Evolutionary conservation across 2,113 vertebrate genomes (phyloP), one percentile per base, ranked within the genome.

Genomic region (Colossoma macropomum): DNA sequence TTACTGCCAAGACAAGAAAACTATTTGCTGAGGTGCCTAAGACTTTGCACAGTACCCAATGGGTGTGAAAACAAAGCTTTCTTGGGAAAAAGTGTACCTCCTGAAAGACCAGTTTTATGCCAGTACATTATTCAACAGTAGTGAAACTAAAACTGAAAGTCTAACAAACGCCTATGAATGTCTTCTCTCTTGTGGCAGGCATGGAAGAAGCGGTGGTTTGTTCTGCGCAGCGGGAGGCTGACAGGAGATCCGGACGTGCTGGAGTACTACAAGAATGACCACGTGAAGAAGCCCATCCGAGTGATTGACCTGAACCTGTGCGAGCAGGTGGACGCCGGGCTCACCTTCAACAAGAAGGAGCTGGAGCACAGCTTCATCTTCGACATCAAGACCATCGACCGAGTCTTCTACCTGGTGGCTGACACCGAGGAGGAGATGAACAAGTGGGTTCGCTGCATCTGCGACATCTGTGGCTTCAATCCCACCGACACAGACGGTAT

Each of bases 191-290:
- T 79, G 81, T 88, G 89, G n/a, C 92, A 99, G 98, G 98, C 98
- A 91, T 99, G 98, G 98, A 99, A 99, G 94, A 98, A 98, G 91
- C 95, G 98, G 89, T 99, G 98, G 98, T 99, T 99, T 91, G 92
- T 99, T 84, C 95, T 99, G 82, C 97, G 98, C 92, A 98, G 97
- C 0, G 98, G 98, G 82, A 97, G 97, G 90, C 88, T 99, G 91
- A 97, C 98, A 0, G 98, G 98, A 86, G 98, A 99, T 91, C 97
- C 98, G 3, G 98, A 99, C 82, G 97, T 99, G 68, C 80, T 99
- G 94, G 98, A 99, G 88, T 99, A 99, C 90, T 99, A 99, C 95
- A 99, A 99, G 94, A 99, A 99, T 95, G 97, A 99, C 94, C 96
- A 98, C 68, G 93, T 97, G 89, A 99, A 98, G 92, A 99, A 99